Evolutionary conservation across 2,113 vertebrate species (phyloP), one percentile per base, ranked within the genome.

Genomic region (Sapayoa aenigma): DNA sequence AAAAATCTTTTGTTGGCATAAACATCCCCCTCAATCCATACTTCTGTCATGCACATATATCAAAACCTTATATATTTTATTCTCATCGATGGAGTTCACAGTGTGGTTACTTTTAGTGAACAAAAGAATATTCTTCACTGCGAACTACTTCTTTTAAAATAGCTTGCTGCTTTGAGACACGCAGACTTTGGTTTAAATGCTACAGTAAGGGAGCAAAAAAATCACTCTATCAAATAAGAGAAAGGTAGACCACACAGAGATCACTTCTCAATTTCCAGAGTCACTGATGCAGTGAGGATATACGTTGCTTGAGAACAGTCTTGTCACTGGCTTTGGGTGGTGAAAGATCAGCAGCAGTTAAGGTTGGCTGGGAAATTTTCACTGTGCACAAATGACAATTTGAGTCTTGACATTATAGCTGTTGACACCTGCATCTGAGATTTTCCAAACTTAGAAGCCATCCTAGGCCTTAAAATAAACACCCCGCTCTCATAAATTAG

Each of bases 251-350:
- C 76, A 95, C 79, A 95, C 84, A 93, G 33, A 95, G 88, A 96
- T 91, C 90, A 96, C 91, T 97, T 94, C 96, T 96, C 95, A 95
- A 96, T 97, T 97, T 97, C 83, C 94, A 95, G 92, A 96, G 90
- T 74, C 95, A 94, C 82, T 93, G 95, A 96, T 94, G 96, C 79
- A 0, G 84, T 93, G 92, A 97, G 95, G 96, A 97, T 97, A 35
- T 74, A 96, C 93, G 94, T 88, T 91, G 87, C 93, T 52, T 65
- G 84, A 95, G 87, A 94, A 74, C 46, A 83, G 73, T 53, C 73
- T 82, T 95, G 95, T 95, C 95, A 89, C 81, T 78, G 79, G 66
- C 86, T 95, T 94, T 89, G 75, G 94, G 92, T 92, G 96, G 89
- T 87, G 79, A 94, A 90, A 87, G 78, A 92, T 14, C 94, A 94